phyloP scores from a whole-genome alignment of 2,113 vertebrate genomes.

The Crotophaga sulcirostris region DNA sequence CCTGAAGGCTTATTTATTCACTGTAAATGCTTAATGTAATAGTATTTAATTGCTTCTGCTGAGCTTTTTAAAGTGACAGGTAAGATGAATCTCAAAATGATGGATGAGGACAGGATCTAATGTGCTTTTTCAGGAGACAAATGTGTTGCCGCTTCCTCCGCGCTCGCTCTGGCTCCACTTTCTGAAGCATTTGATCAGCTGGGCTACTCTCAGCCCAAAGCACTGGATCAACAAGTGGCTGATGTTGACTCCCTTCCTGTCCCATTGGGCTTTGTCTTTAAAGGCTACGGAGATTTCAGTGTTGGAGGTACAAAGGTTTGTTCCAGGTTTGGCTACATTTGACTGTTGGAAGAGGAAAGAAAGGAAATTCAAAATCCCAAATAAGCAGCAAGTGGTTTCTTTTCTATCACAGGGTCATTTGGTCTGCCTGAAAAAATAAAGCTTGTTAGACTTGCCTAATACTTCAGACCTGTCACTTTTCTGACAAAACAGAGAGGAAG shows the following conservation, averaged over 20 bases:
- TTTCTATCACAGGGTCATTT: neutral
- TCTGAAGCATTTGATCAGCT: slow-evolving; percentile 14
- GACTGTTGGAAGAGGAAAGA: neutral
- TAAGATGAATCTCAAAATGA: slow-evolving; percentile 12
- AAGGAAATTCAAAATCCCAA: neutral
- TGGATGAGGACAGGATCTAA: neutral
- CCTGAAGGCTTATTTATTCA: neutral
- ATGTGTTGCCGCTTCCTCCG: neutral
- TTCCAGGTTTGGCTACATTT: neutral
- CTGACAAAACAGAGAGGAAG: neutral
- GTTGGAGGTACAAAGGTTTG: neutral
- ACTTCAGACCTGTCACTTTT: neutral
- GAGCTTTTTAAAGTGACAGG: neutral
- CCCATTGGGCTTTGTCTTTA: neutral
- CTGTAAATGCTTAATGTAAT: neutral
- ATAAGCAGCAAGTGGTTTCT: neutral
- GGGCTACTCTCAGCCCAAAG: neutral
- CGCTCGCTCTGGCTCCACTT: neutral
- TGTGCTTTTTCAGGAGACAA: neutral
- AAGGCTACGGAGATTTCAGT: neutral
- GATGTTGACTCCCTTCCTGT: neutral
- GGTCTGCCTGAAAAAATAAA: neutral
- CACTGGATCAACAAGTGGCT: neutral
- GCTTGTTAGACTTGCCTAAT: neutral
- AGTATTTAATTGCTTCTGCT: slow-evolving; percentile 26